Conservation (phyloP, 1,140 invertebrate species). For the Cherax quadricarinatus region DNA sequence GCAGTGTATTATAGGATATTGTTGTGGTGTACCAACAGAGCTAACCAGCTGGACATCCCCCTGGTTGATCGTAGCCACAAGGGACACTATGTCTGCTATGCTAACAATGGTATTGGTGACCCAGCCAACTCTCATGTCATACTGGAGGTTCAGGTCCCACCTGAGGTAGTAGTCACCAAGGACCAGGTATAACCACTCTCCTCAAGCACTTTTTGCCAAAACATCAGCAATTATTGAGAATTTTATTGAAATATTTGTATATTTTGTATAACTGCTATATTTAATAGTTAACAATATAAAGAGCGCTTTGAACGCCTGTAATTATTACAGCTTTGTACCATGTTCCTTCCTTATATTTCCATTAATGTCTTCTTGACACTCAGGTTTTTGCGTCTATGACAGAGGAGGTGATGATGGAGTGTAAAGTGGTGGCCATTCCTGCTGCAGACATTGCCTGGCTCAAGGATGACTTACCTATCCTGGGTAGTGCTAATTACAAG, state of each 20-base stretch:
- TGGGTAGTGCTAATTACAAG: constrained; percentile 30
- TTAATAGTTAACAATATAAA: too few relatives aligned
- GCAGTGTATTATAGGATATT: neutral
- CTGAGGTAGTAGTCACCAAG: neutral
- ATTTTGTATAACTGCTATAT: too few relatives aligned
- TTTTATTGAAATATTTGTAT: too few relatives aligned
- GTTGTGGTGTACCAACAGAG: constrained; percentile 17
- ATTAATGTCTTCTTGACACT: too few relatives aligned
- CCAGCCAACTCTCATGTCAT: constrained; percentile 63
- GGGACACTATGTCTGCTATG: constrained; percentile 70
- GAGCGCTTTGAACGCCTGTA: too few relatives aligned
- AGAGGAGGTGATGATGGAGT: constrained; percentile 8
- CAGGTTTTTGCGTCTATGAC: constrained; percentile 33
- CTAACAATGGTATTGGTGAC: constrained; percentile 65
- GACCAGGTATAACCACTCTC: constrained; percentile 13
- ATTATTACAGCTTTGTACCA: too few relatives aligned
- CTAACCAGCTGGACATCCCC: constrained; percentile 71
- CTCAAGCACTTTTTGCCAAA: too few relatives aligned
- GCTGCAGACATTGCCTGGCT: constrained; percentile 31
- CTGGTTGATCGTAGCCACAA: constrained; percentile 53
- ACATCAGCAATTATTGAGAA: too few relatives aligned
- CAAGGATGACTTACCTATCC: constrained; percentile 41
- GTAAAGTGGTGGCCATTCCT: constrained; percentile 31
- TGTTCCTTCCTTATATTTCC: too few relatives aligned
- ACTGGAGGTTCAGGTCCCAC: constrained; percentile 54